phyloP scores from a whole-genome alignment of 1,140 invertebrate species.

The Pseudomyrmex cubaensis region DNA sequence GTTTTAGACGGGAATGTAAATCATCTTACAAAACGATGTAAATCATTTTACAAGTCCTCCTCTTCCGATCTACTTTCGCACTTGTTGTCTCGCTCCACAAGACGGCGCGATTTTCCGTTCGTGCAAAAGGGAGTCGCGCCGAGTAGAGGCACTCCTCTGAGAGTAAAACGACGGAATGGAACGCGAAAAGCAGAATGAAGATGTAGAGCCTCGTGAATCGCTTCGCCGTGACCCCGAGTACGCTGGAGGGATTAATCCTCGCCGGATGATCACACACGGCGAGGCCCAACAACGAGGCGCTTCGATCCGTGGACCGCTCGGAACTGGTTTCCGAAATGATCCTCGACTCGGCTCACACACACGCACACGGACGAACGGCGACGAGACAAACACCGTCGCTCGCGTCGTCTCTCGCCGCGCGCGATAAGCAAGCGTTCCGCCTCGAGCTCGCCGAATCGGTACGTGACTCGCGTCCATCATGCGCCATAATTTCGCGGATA shows the following conservation, averaged over 20 bases:
- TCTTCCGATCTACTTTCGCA: too few species aligned
- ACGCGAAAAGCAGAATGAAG: slow-evolving; percentile 61
- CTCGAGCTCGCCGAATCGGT: slow-evolving; percentile 35
- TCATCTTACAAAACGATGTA: too few species aligned
- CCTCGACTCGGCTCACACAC: slow-evolving; percentile 55
- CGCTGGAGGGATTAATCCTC: slow-evolving; percentile 68
- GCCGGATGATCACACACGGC: slow-evolving; percentile 59
- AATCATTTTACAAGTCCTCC: too few species aligned
- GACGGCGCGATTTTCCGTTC: too few species aligned
- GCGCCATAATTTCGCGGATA: slow-evolving; percentile 66
- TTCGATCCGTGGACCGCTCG: slow-evolving; percentile 54
- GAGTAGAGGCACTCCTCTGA: background rate
- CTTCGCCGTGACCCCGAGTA: slow-evolving; percentile 57
- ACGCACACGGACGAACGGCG: slow-evolving; percentile 28
- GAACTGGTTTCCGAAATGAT: slow-evolving; percentile 74
- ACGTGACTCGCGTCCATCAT: slow-evolving; percentile 51
- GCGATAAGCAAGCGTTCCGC: slow-evolving; percentile 15
- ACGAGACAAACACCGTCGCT: background rate
- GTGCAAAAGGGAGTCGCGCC: too few species aligned
- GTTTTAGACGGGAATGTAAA: too few species aligned
- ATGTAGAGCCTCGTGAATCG: slow-evolving; percentile 50
- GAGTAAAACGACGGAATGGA: slow-evolving; percentile 13
- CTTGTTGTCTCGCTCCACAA: too few species aligned
- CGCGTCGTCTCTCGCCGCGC: slow-evolving; percentile 30
- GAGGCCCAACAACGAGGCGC: slow-evolving; percentile 53